Evolutionary conservation across 2,113 vertebrate genomes (phyloP), one percentile per base, ranked within the genome.

Genomic region (Vidua macroura): DNA sequence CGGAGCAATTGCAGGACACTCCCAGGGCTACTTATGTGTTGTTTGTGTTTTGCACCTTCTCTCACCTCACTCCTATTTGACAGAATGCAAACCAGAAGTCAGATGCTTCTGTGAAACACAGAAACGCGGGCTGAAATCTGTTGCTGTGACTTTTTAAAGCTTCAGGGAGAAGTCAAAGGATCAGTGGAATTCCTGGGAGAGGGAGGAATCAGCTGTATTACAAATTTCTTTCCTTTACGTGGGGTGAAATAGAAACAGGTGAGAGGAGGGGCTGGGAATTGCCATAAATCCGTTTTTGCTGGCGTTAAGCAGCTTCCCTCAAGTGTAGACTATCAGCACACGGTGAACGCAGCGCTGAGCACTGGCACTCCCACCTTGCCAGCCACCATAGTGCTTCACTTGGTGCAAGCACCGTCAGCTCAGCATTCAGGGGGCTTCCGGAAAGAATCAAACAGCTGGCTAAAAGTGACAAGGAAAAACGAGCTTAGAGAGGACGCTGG

Each of bases 231-330:
- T 83, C 56, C 28, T 81, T 66, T 75, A 30, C 33, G 55, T 24
- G 30, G 59, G 46, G 17, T 70, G 72, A 78, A 75, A 72, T 39
- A 78, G 72, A 44, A 85, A 37, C 63, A 93, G 87, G 86, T 84
- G 83, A 88, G 85, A 82, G 87, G 52, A 86, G n/a, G 46, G 58
- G 89, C 66, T 64, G 37, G n/a, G 53, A 77, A 58, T 83, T 70
- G 64, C 73, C 58, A 70, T 60, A 68, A 86, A 88, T 17, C 53
- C 4, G 9, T 41, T 93, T 89, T 64, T 90, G 53, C 53, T 51
- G 89, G 30, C 0, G 0, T 55, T 66, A 3, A 70, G 72, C 3
- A 7, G 30, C 46, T 76, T 78, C 37, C 37, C 69, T 58, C 11
- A 2, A n/a, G 44, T 37, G 53, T 31, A 13, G 64, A 17, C 21